Evolutionary conservation across 2,113 vertebrate genomes (phyloP).

Genomic region (Cranoglanis bouderius): DNA sequence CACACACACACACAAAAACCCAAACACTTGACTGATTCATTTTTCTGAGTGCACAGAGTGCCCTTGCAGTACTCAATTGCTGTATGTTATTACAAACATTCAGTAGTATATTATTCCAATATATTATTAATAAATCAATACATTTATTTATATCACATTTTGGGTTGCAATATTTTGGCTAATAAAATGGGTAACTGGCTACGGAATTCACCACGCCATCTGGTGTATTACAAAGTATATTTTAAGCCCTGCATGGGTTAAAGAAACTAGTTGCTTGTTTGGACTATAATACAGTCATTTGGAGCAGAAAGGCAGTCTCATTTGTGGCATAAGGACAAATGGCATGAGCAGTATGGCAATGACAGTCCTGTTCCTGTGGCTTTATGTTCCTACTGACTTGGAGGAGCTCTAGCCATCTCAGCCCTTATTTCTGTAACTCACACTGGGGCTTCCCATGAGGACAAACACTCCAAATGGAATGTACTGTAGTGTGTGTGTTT

Average conservation of each 20-base stretch:
- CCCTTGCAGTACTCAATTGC: neutral
- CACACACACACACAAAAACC: too few relatives aligned
- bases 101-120: neutral
- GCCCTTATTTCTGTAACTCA: slow-evolving; percentile 16
- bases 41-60: neutral
- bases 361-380: neutral
- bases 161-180: neutral
- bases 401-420: neutral
- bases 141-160: neutral
- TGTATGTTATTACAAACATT: neutral
- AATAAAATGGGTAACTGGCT: neutral
- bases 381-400: neutral
- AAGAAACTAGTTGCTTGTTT: neutral
- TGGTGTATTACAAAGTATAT: neutral
- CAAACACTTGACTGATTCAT: neutral
- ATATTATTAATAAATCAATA: neutral
- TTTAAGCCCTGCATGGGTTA: neutral
- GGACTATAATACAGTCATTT: neutral
- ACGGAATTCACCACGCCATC: neutral
- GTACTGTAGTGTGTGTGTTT: slow-evolving; percentile 26
- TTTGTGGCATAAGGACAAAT: neutral
- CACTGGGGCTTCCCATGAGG: neutral
- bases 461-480: slow-evolving; percentile 18
- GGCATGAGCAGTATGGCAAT: neutral
- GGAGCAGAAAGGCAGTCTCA: neutral